A percentile compares a stretch with the other conserved stretches of the same genome.
Evolutionary conservation across 2,113 vertebrate species (phyloP).

Genomic region (Trematomus loennbergii): DNA sequence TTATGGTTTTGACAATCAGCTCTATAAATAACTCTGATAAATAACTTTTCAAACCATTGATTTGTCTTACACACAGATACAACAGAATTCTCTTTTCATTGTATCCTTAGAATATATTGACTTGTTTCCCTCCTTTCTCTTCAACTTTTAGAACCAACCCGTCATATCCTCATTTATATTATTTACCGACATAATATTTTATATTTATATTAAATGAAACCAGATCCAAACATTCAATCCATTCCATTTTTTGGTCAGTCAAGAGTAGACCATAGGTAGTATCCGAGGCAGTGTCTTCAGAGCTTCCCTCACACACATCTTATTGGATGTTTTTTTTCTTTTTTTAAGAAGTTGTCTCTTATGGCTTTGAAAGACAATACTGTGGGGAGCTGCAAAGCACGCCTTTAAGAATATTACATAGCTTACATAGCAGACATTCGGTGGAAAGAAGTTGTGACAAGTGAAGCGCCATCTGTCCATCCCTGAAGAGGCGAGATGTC

Average conservation of each 20-base stretch:
- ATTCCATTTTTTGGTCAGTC: no score
- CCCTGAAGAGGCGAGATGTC: slow-evolving; percentile 66
- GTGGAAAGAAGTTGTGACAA: background rate
- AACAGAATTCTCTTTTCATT: background rate
- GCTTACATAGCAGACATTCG: background rate
- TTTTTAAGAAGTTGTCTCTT: background rate
- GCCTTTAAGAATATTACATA: background rate
- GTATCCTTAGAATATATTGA: background rate
- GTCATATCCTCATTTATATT: background rate
- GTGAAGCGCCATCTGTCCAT: background rate
- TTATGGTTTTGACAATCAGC: slow-evolving; percentile 2
- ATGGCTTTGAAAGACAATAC: background rate
- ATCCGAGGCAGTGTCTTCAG: no score
- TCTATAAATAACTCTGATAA: slow-evolving; percentile 59
- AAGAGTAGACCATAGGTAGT: background rate
- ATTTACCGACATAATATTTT: background rate
- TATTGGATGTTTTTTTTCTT: background rate
- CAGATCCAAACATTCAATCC: no score
- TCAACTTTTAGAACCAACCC: background rate
- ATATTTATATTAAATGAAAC: background rate
- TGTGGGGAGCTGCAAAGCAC: background rate
- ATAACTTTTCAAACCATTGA: slow-evolving; percentile 4
- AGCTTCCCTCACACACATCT: background rate
- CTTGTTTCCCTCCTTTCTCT: background rate
- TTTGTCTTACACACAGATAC: slow-evolving; percentile 31